These are phyloP conservation scores for Toxonevra muliebris DNA, from an alignment of 2,888 invertebrate species.

Conservation along the genomic window DNA sequence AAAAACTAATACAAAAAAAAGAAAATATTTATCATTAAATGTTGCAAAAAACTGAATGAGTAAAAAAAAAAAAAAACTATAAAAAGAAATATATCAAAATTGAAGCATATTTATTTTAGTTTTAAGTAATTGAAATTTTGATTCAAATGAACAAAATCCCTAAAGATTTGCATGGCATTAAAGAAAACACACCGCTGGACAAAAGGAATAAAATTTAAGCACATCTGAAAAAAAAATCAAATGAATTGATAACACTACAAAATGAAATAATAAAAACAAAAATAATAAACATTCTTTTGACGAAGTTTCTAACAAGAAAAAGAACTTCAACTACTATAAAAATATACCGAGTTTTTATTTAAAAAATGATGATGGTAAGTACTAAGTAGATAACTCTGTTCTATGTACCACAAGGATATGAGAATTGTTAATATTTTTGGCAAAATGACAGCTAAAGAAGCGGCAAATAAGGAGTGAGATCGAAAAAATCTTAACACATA, in stretches of 20 bases:
- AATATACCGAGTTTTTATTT: too few species aligned
- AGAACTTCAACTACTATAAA: too few species aligned
- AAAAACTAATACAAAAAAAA: slow-evolving; percentile 15
- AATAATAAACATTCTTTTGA: neutral
- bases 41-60: slow-evolving; percentile 24
- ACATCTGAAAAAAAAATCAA: slow-evolving; percentile 4
- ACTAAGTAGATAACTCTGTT: too few species aligned
- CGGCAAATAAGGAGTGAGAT: too few species aligned
- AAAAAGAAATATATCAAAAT: slow-evolving; percentile 25
- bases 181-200: neutral
- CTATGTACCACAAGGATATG: too few species aligned
- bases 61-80: slow-evolving; percentile 26
- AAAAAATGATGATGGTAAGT: too few species aligned
- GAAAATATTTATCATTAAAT: slow-evolving; percentile 20
- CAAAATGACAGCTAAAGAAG: too few species aligned
- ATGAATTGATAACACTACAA: too few species aligned
- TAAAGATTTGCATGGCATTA: neutral
- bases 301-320: too few species aligned
- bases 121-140: slow-evolving; percentile 10
- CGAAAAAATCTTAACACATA: too few species aligned
- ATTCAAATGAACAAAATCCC: slow-evolving; percentile 11
- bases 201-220: neutral
- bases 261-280: neutral
- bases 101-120: neutral
- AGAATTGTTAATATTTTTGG: too few species aligned